Percentiles rank a stretch among this genome's conserved stretches.
Evolutionary conservation across 2,888 invertebrate species (phyloP).

Genomic region (Laothoe populi): DNA sequence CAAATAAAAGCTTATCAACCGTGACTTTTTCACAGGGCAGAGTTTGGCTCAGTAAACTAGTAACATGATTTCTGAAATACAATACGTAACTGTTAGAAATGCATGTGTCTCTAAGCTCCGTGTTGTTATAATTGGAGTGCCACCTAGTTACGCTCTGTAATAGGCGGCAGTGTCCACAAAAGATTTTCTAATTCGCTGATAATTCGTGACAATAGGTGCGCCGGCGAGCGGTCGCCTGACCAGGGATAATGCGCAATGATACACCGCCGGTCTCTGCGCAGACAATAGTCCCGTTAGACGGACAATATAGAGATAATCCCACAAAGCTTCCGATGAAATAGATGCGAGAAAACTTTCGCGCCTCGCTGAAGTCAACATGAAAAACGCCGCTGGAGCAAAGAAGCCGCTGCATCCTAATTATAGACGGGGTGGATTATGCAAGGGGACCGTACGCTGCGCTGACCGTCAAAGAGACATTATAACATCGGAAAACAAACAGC

Average conservation of each 20-base stretch:
- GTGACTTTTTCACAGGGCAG: background rate
- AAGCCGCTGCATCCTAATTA: conserved; percentile 70
- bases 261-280: conserved; percentile 69
- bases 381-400: conserved; percentile 62
- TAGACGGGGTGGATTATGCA: conserved; percentile 69
- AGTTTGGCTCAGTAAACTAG: background rate
- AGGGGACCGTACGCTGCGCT: conserved; percentile 64
- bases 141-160: conserved; percentile 80
- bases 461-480: conserved; percentile 60
- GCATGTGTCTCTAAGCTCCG: conserved; percentile 35
- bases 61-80: background rate
- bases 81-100: conserved; percentile 32
- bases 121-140: conserved; percentile 61
- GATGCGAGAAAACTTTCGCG: conserved; percentile 77
- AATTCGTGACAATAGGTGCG: conserved; percentile 74
- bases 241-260: conserved; percentile 80
- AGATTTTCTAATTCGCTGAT: conserved; percentile 78
- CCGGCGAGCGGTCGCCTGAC: conserved; percentile 62
- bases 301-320: conserved; percentile 78
- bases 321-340: conserved; percentile 73
- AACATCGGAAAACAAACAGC: conserved; percentile 75
- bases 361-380: conserved; percentile 75
- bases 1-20: conserved; percentile 49
- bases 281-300: conserved; percentile 67
- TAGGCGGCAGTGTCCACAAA: conserved; percentile 63